Evolutionary conservation across 2,113 vertebrate genomes (phyloP).

Genomic region (Gallinago paraguaiae): DNA sequence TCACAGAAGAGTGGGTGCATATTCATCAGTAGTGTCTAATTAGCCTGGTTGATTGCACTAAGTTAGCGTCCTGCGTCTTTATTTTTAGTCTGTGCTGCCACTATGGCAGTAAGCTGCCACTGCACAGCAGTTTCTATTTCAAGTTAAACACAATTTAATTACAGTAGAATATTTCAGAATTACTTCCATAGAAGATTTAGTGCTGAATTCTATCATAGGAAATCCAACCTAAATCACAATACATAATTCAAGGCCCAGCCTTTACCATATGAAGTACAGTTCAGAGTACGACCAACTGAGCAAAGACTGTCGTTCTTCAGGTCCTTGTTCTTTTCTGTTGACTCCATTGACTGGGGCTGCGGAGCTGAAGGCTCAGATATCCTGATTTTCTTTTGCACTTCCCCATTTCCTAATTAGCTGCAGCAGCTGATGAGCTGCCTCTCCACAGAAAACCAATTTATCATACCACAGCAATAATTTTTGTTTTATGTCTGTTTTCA

Average conservation of each 20-base stretch:
- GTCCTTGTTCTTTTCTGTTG: not conserved
- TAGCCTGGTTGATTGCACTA: not conserved
- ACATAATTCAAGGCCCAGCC: not conserved
- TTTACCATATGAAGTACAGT: not conserved
- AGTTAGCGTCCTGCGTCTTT: not conserved
- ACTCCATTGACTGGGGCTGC: not conserved
- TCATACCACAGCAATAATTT: not conserved
- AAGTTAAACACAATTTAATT: not conserved
- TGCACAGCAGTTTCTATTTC: not conserved
- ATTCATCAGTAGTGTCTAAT: not conserved
- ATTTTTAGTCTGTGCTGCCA: not conserved
- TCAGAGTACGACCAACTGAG: not conserved
- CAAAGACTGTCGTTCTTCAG: not conserved
- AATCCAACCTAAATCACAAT: not conserved
- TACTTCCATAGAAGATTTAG: not conserved
- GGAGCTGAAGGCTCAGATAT: not conserved
- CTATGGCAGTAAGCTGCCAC: not conserved
- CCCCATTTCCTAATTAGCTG: not conserved
- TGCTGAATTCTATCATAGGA: not conserved
- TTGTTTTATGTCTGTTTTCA: not conserved
- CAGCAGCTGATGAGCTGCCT: not conserved
- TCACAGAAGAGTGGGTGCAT: not conserved
- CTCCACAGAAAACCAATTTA: not conserved
- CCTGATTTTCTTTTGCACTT: not conserved
- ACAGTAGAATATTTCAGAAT: not conserved